These are phyloP conservation scores for Pterois miles DNA, from an alignment of 2,797 vertebrate species.

Conservation along the genomic window DNA sequence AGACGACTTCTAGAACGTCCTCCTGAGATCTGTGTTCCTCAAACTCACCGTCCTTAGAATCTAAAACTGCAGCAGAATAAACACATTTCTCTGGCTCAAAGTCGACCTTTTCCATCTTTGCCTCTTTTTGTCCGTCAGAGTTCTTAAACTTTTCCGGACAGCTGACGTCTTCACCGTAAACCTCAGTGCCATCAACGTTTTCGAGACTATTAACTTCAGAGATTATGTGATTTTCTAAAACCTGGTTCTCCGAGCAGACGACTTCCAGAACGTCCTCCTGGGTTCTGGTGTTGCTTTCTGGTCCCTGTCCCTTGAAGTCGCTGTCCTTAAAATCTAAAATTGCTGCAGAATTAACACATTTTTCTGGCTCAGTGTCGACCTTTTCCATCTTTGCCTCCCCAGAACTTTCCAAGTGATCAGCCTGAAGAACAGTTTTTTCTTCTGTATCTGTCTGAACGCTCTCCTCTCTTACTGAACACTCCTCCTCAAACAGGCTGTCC, in stretches of 20 bases:
- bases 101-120: background rate
- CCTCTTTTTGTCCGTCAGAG: background rate
- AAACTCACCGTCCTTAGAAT: background rate
- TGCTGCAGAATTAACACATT: background rate
- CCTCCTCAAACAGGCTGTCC: background rate
- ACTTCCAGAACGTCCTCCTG: background rate
- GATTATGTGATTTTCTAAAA: background rate
- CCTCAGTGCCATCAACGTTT: background rate
- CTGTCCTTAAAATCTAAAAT: conserved; percentile 8
- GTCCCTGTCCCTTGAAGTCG: background rate
- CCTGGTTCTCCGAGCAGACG: background rate
- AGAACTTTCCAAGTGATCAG: background rate
- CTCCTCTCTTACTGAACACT: background rate
- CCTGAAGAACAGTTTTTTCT: background rate
- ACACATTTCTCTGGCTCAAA: conserved; percentile 8
- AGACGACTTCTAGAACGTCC: background rate
- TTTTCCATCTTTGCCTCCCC: background rate
- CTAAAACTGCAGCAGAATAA: background rate
- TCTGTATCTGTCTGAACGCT: background rate
- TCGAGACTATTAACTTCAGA: background rate
- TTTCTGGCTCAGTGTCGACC: conserved; percentile 1
- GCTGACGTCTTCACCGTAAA: background rate
- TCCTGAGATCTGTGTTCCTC: conserved; percentile 1
- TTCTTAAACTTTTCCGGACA: background rate
- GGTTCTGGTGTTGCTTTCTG: background rate